These are phyloP conservation scores for Piaya cayana DNA, from an alignment of 2,113 vertebrate species.

Conservation along the genomic window DNA sequence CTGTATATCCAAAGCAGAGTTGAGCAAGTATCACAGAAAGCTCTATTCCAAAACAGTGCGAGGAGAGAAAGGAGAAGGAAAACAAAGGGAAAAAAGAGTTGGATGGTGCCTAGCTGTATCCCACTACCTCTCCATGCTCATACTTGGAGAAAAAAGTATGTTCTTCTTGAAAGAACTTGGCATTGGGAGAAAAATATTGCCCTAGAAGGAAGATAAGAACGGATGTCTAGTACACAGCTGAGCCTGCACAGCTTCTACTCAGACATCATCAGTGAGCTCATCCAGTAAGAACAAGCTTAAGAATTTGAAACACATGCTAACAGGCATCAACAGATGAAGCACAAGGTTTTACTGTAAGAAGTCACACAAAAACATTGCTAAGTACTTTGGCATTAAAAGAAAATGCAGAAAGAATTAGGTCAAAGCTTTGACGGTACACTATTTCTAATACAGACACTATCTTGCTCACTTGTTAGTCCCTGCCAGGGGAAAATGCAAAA, in stretches of 20 bases:
- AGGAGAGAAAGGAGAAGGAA: not conserved
- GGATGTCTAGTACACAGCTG: not conserved
- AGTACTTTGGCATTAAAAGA: not conserved
- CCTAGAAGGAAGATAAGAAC: not conserved
- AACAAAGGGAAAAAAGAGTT: not conserved
- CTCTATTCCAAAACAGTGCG: not conserved
- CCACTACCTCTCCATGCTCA: not conserved
- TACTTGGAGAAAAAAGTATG: accelerated
- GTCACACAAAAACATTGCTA: not conserved
- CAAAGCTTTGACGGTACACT: not conserved
- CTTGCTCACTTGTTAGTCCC: not conserved
- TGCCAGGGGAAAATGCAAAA: not conserved
- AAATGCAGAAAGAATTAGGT: not conserved
- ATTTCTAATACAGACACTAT: not conserved
- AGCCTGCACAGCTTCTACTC: not conserved
- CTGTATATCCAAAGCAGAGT: not conserved
- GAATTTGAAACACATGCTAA: not conserved
- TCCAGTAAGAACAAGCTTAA: not conserved
- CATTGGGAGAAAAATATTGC: not conserved
- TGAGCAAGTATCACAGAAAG: not conserved
- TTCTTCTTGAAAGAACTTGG: not conserved
- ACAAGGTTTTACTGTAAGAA: not conserved
- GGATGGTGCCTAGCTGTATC: not conserved
- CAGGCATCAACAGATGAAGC: not conserved
- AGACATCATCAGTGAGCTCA: not conserved